Evolutionary conservation across 1,140 invertebrate species (phyloP), one percentile per base, ranked within the genome.

Genomic region (Caenorhabditis brenneri): DNA sequence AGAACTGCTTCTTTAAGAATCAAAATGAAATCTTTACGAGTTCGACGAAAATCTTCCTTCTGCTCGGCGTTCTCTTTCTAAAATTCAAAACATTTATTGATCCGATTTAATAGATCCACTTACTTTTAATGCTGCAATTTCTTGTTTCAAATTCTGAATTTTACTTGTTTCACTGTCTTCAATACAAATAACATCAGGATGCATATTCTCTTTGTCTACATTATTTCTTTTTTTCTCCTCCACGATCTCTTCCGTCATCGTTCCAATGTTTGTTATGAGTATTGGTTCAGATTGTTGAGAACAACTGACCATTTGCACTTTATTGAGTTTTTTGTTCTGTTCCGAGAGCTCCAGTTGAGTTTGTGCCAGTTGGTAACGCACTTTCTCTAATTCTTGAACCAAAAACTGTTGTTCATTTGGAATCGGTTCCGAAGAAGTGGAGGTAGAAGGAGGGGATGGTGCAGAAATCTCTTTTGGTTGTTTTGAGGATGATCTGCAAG

Each of bases 11-110:
- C 65, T 42, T 74, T 74, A 15, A 74, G 36, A 42, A 74, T 74
- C 15, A 74, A 42, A 15, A 74, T 74, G 15, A 74, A 74, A 74
- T 74, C 65, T 24, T 74, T 74, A 24, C 65, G 65, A 74, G 65
- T 74, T 42, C n/a, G 12, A 1, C 65, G 36, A 15, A 74, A 74
- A 4, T 74, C 65, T n/a, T 74, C 65, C 24, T 74, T 74, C 24
- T 46, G 65, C 9, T 74, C 65, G 9, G n/a, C 7, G 0, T 74
- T 74, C 16, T 74, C 65, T 74, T 74, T 74, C 65, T 74, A 10
- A 24, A 74, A 74, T n/a, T 2, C 22, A 29, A 27, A 12, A 55
- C 9, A 2, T 2, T 27, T 55, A 10, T 55, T 27, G 3, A 29
- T 27, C 2, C 24, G 22, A 0, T 29, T 7, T 10, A 22, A 27